Percentiles rank a stretch among this genome's conserved stretches.
phyloP scores from a whole-genome alignment of 2,797 vertebrate species.

The Benthosema pterotum region DNA sequence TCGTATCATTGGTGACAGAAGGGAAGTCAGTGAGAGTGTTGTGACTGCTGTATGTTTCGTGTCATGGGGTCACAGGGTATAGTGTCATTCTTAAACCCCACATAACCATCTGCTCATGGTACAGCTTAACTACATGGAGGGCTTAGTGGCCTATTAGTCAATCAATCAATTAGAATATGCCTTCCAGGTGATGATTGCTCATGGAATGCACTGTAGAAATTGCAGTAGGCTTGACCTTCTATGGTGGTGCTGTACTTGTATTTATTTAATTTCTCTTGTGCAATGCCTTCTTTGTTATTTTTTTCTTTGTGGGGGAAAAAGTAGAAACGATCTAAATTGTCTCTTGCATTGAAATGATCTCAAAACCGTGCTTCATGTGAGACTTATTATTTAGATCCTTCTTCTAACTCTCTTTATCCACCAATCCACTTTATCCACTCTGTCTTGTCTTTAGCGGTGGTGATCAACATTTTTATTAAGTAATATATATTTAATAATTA shows the following conservation, averaged over 20 bases:
- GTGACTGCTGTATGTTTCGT: constrained; percentile 24
- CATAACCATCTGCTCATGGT: constrained; percentile 40
- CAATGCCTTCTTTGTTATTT: not conserved
- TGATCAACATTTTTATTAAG: too few species aligned
- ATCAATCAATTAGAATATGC: constrained; percentile 44
- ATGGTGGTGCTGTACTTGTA: not conserved
- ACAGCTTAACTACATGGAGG: constrained; percentile 36
- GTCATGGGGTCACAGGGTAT: constrained; percentile 26
- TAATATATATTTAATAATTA: too few species aligned
- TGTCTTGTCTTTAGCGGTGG: too few species aligned
- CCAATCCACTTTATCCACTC: too few species aligned
- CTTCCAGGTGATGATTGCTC: constrained; percentile 12
- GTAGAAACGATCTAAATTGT: too few species aligned
- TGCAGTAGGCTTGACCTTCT: not conserved
- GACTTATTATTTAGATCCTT: too few species aligned
- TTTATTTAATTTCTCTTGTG: not conserved
- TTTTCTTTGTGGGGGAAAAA: not conserved
- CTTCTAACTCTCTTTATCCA: not conserved
- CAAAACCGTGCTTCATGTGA: not conserved
- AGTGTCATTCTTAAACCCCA: constrained; percentile 24
- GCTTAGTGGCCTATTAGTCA: constrained; percentile 42
- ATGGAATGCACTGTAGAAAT: constrained; percentile 15
- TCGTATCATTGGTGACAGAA: constrained; percentile 12
- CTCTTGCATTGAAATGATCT: not conserved
- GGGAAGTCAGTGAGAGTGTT: constrained; percentile 7